These are phyloP conservation scores for Chesias legatella DNA, from an alignment of 2,888 invertebrate species.

Conservation along the genomic window DNA sequence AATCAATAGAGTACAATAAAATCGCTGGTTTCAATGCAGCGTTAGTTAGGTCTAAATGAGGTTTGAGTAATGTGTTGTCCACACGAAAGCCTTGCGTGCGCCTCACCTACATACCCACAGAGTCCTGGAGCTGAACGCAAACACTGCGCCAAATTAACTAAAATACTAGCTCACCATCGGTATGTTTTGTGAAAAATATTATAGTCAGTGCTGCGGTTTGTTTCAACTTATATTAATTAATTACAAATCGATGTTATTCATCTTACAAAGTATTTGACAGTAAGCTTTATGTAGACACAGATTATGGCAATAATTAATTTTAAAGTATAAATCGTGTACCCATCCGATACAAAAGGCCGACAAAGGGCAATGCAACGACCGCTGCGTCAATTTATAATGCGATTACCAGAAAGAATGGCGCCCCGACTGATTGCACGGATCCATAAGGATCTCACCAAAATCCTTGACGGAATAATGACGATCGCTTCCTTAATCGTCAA, in stretches of 20 bases:
- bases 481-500: conserved; percentile 49
- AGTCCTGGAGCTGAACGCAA: conserved; percentile 28
- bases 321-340: conserved; percentile 56
- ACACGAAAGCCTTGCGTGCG: conserved; percentile 70
- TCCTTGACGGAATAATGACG: conserved; percentile 52
- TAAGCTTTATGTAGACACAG: conserved; percentile 57
- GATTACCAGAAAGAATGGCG: conserved; percentile 74
- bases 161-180: conserved; percentile 2
- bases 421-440: conserved; percentile 64
- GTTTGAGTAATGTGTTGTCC: conserved; percentile 70
- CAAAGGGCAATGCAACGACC: conserved; percentile 62
- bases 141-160: conserved; percentile 40
- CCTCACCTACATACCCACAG: conserved; percentile 54
- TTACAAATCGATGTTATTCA: conserved; percentile 2
- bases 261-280: conserved; percentile 24
- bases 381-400: conserved; percentile 74
- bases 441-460: conserved; percentile 60
- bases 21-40: conserved; percentile 71
- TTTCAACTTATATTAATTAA: neutral
- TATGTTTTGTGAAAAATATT: neutral
- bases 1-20: conserved; percentile 78
- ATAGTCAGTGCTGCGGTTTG: neutral
- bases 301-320: conserved; percentile 63
- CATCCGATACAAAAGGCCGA: conserved; percentile 63
- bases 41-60: conserved; percentile 77